A percentile compares a stretch with the other conserved stretches of the same genome.
Evolutionary conservation across 1,140 invertebrate species (phyloP).

Genomic region (Brachionus rubens): DNA sequence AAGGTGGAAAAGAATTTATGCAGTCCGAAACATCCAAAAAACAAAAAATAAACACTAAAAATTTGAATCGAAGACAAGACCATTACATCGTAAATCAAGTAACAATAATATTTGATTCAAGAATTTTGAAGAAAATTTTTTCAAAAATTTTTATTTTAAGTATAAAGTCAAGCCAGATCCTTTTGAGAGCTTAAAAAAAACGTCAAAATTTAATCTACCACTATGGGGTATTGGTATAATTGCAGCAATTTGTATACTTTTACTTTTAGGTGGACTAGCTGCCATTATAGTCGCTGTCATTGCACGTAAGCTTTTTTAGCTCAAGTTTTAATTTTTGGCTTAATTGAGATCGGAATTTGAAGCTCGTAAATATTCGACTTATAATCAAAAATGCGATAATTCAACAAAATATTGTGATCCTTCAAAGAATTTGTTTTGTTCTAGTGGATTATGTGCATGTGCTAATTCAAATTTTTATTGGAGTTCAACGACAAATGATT

Average conservation of each 20-base stretch:
- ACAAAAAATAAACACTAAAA: constrained; percentile 10
- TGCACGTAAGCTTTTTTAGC: background rate
- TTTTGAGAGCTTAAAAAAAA: background rate
- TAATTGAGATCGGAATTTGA: too few relatives aligned
- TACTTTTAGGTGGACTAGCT: background rate
- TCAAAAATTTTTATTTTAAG: background rate
- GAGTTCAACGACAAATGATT: background rate
- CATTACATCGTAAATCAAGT: constrained; percentile 18
- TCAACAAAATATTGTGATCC: background rate
- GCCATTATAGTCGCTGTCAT: background rate
- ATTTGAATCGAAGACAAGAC: background rate
- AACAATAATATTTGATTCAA: background rate
- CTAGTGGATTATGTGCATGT: background rate
- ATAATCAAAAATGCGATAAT: constrained; percentile 20
- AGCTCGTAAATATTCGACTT: constrained; percentile 1
- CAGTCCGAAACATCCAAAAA: background rate
- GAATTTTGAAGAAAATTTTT: background rate
- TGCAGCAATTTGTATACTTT: background rate
- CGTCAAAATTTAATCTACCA: constrained; percentile 1
- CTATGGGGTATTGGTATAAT: background rate
- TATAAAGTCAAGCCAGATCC: background rate
- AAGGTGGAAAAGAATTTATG: background rate
- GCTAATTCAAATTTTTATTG: background rate
- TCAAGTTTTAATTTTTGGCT: background rate
- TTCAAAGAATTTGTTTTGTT: constrained; percentile 1